Conservation (phyloP, 2,888 invertebrate genomes). For the Plagodis pulveraria region DNA sequence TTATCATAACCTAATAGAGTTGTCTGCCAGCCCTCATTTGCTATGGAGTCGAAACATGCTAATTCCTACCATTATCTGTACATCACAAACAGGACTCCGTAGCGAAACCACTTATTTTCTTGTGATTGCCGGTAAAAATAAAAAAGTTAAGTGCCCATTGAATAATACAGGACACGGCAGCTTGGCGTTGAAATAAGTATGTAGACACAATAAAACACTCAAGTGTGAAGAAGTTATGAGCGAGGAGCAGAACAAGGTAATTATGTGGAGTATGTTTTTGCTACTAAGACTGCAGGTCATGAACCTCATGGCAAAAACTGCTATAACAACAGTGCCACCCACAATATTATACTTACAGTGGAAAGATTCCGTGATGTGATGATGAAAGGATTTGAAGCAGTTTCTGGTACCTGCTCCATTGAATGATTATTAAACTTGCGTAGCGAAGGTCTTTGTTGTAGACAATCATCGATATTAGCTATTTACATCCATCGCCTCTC, state of each 20-base stretch:
- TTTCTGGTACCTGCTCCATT: no score
- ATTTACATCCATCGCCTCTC: no score
- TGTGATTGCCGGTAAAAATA: slow-evolving; percentile 14
- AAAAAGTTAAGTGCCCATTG: slow-evolving; percentile 24
- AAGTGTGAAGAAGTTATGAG: slow-evolving; percentile 14
- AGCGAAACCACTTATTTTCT: slow-evolving; percentile 22
- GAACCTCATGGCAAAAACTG: no score
- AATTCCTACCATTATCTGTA: slow-evolving; percentile 18
- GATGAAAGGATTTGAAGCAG: no score
- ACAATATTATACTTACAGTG: no score
- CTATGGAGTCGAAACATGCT: slow-evolving; percentile 1
- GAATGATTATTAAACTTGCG: no score
- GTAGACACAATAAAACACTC: slow-evolving; percentile 10
- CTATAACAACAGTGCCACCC: no score
- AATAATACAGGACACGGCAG: slow-evolving; percentile 6
- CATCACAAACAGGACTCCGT: slow-evolving; percentile 14
- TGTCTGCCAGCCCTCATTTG: slow-evolving; percentile 3
- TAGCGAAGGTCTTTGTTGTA: no score
- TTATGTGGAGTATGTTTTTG: no score
- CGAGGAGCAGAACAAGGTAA: not conserved
- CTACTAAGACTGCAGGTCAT: no score
- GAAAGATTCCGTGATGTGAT: no score
- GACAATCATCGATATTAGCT: no score
- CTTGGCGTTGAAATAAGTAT: not conserved
- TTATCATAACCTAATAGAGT: slow-evolving; percentile 10